Evolutionary conservation across 2,888 invertebrate species (phyloP).

Genomic region (Lochmaea crataegi): DNA sequence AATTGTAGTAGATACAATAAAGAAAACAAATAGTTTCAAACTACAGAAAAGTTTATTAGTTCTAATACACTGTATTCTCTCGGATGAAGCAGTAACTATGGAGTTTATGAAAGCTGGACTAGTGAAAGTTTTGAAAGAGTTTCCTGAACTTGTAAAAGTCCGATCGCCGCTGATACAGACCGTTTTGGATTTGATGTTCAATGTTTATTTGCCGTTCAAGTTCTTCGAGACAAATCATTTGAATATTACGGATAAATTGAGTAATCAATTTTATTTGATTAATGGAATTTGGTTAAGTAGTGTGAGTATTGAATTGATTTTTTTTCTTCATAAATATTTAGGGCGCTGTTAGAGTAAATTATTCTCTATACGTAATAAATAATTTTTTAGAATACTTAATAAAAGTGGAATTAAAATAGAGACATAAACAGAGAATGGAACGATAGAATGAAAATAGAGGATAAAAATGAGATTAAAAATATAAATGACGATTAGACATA

Average conservation of each 20-base stretch:
- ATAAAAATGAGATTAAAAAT: too few relatives aligned
- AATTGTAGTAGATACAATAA: constrained; percentile 47
- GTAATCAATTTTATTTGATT: constrained; percentile 56
- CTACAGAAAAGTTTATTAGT: constrained; percentile 51
- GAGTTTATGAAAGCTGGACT: constrained; percentile 49
- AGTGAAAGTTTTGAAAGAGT: constrained; percentile 45
- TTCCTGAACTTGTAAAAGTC: constrained; percentile 38
- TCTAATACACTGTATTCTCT: constrained; percentile 53
- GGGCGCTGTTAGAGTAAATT: too few relatives aligned
- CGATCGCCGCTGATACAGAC: constrained; percentile 50
- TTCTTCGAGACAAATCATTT: constrained; percentile 54
- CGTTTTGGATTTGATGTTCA: constrained; percentile 52
- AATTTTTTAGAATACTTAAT: too few relatives aligned
- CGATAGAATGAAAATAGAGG: too few relatives aligned
- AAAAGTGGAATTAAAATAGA: too few relatives aligned
- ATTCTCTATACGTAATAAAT: too few relatives aligned
- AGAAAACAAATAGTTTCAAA: constrained; percentile 41
- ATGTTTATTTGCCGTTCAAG: constrained; percentile 56
- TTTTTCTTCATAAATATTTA: background rate
- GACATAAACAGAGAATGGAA: too few relatives aligned
- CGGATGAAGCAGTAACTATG: constrained; percentile 50
- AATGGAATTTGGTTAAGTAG: constrained; percentile 49
- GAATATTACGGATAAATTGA: constrained; percentile 55
- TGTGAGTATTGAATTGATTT: background rate
- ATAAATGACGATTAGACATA: too few relatives aligned